A percentile compares a stretch with the other conserved stretches of the same genome.
Conservation (phyloP, 2,113 vertebrate species). For the Hassar affinis region DNA sequence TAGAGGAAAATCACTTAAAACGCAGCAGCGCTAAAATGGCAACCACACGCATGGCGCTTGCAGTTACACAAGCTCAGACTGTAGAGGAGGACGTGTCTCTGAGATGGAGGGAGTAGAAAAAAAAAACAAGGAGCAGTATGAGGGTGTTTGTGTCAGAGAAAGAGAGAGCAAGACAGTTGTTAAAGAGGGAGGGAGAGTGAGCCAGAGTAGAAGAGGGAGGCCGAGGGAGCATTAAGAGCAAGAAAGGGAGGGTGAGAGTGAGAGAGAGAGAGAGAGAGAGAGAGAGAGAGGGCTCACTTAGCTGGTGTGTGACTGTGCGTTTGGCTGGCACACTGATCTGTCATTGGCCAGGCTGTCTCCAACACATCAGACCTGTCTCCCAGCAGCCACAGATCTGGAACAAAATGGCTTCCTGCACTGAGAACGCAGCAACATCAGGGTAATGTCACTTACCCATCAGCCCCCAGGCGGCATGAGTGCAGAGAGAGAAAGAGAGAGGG, state of each 20-base stretch:
- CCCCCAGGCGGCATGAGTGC: constrained; percentile 53
- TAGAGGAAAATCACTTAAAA: constrained; percentile 78
- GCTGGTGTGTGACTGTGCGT: constrained; percentile 66
- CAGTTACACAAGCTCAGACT: constrained; percentile 70
- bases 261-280: constrained; percentile 31
- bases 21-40: constrained; percentile 74
- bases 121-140: constrained; percentile 28
- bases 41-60: constrained; percentile 74
- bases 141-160: constrained; percentile 35
- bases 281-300: constrained; percentile 60
- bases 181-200: constrained; percentile 12
- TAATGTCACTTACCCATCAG: constrained; percentile 73
- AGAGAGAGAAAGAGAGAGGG: constrained; percentile 9
- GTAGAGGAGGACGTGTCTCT: constrained; percentile 53
- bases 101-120: constrained; percentile 39
- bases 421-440: constrained; percentile 72
- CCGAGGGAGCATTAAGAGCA: constrained; percentile 43
- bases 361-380: constrained; percentile 69
- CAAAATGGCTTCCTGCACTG: constrained; percentile 78
- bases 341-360: constrained; percentile 66
- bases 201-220: constrained; percentile 27
- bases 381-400: constrained; percentile 69
- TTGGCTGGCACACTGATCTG: constrained; percentile 71
- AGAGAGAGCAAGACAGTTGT: constrained; percentile 23
- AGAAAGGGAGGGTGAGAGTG: constrained; percentile 10